Evolutionary conservation across 2,797 vertebrate genomes (phyloP), one percentile per base, ranked within the genome.

Genomic region (Podarcis siculus): DNA sequence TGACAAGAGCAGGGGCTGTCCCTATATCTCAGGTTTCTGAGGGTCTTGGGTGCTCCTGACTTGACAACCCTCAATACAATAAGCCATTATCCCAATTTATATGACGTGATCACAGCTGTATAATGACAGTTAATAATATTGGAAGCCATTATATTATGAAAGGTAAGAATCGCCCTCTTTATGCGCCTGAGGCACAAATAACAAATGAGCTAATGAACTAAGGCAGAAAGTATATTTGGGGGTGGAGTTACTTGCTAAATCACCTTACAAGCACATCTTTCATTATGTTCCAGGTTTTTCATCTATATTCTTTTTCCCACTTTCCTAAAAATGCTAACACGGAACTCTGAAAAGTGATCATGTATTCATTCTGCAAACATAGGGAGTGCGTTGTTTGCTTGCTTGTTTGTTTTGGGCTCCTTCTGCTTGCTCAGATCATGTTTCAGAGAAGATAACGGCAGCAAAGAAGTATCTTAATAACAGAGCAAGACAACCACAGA

Each of bases 351-450:
- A 71, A 79, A 71, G n/a, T 37, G 42, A 42, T 55, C 66, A 30
- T 45, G 19, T 71, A 69, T 86, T 64, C 71, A 79, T 86, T 86
- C 66, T 71, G n/a, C 76, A 71, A 86, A 35, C 8, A 66, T 86
- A 30, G 71, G 27, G 3, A 69, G 15, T 42, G n/a, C 78, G 23
- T 49, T 25, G 17, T 49, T 5, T 79, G n/a, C 66, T 79, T 79
- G 27, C 2, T 64, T 64, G 21, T 15, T 55, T 55, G 13, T 85
- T 83, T 73, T 25, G 3, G 49, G 67, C 9, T 67, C 23, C 23
- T 17, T 58, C 45, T 25, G 23, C 64, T 78, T 79, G 49, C 27
- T 21, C 25, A 8, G 23, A 72, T 72, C 45, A 67, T 61, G 45
- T 15, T 67, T 21, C 58, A 35, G 39, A 25, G 32, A 76, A 32